Percentiles rank a stretch among this genome's conserved stretches.
These are phyloP conservation scores for Archips crataeganus DNA, from an alignment of 2,888 invertebrate genomes.

Conservation along the genomic window DNA sequence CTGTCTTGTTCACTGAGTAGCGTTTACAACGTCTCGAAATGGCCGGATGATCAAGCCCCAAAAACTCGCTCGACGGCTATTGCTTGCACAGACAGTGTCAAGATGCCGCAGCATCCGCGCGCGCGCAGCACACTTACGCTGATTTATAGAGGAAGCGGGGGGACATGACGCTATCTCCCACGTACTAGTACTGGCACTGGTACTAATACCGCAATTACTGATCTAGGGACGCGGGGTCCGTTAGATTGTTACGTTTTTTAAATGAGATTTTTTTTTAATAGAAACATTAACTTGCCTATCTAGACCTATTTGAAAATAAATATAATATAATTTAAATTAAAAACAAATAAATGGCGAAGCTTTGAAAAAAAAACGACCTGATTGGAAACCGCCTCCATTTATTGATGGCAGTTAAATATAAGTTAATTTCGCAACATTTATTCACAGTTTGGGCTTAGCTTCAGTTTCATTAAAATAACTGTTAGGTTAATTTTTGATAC, in stretches of 20 bases:
- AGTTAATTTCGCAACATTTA: too few species aligned
- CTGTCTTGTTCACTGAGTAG: not conserved
- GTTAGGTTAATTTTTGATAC: too few species aligned
- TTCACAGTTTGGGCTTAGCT: too few species aligned
- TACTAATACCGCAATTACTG: slow-evolving; percentile 12
- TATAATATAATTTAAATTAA: not conserved
- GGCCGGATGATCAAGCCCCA: not conserved
- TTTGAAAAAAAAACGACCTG: too few species aligned
- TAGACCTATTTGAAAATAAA: not conserved
- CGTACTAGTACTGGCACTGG: slow-evolving; percentile 3
- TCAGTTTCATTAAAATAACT: too few species aligned
- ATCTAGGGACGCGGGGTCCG: slow-evolving; percentile 9
- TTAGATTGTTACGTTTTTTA: slow-evolving; percentile 12
- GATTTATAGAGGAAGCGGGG: slow-evolving; percentile 57
- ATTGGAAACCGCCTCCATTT: too few species aligned
- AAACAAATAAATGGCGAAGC: too few species aligned
- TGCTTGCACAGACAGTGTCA: slow-evolving; percentile 13
- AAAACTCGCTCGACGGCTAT: slow-evolving; percentile 9
- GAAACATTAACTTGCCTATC: too few species aligned
- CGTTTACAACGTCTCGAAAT: not conserved
- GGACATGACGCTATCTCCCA: slow-evolving; percentile 50
- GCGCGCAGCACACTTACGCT: slow-evolving; percentile 48
- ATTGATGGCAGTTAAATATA: too few species aligned
- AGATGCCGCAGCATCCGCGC: slow-evolving; percentile 36
- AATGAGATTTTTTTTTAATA: too few species aligned